phyloP scores from a whole-genome alignment of 2,797 vertebrate genomes.

The Adelosebastes latens region DNA sequence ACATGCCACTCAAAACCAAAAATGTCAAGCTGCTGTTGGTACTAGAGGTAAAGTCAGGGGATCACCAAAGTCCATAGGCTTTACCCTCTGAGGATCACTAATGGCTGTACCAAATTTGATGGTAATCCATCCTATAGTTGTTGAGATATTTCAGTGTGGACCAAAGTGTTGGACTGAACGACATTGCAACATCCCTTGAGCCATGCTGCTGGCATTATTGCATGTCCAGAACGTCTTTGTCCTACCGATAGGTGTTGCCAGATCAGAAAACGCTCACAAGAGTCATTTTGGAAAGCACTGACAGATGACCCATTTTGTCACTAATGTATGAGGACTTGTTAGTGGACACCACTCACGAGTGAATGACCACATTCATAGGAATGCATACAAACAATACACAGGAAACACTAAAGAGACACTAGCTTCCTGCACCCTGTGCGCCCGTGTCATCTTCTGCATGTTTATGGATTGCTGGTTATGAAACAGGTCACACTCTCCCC shows the following conservation, averaged over 20 bases:
- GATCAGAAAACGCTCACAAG: background rate
- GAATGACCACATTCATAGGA: background rate
- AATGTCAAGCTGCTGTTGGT: background rate
- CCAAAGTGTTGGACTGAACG: too few species aligned
- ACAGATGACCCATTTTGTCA: background rate
- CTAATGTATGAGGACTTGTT: background rate
- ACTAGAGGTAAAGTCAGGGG: too few species aligned
- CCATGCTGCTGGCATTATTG: background rate
- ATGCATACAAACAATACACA: background rate
- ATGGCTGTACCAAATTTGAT: too few species aligned
- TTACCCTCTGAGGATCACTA: too few species aligned
- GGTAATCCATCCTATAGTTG: too few species aligned
- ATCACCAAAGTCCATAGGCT: too few species aligned
- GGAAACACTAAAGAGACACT: background rate
- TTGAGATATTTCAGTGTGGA: too few species aligned
- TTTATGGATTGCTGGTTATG: constrained; percentile 59
- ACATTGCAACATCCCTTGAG: background rate
- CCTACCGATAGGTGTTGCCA: background rate
- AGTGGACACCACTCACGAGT: background rate
- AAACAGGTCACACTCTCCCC: constrained; percentile 64
- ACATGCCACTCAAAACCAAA: background rate
- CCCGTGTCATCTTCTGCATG: constrained; percentile 43
- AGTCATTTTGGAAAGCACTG: background rate
- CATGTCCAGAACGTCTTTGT: background rate
- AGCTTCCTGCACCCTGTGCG: background rate